Evolutionary conservation across 2,888 invertebrate genomes (phyloP), one percentile per base, ranked within the genome.

Genomic region (Axea sp.): DNA sequence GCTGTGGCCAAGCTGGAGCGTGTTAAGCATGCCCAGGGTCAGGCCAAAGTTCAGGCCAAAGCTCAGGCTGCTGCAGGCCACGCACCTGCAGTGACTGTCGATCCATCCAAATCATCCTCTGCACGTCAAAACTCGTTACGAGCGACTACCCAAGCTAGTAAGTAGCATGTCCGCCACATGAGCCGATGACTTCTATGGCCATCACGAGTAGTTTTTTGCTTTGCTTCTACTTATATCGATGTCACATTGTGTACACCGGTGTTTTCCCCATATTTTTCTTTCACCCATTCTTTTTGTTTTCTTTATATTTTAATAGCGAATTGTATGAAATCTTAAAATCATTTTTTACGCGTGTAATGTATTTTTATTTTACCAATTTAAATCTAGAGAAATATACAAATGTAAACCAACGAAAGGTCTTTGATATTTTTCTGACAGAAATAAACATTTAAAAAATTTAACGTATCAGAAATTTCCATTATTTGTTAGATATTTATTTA

Each of bases 131-230:
- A 81, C 80, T 82, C 83, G 83, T 81, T 82, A 80, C 84, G 82
- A 84, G 82, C 83, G 81, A 82, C 81, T 82, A 82, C 80, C 81
- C 86, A 84, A 86, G 84, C 86, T 86, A 87, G 87, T 87, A 87
- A 87, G 87, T 87, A 87, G 87, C 85, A 86, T 84, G 83, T 80
- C 65, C 64, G 60, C 57, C 62, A 45, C 31, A 35, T 47, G 67
- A 17, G 17, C 39, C 30, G 28, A 41, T 11, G 12, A 5, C 41
- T 51, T 37, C 43, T 14, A 3, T 30, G 53, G 9, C 35, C 47
- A 41, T 47, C 55, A 62, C 11, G 11, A 15, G 51, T 59, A 49
- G 43, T 53, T 51, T 4, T 7, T 62, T 41, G 62, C 37, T 69
- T 59, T 35, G 59, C 69, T 68, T 68, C 7, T 28, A 33, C 4